Base-by-base conservation (phyloP, 2,797 vertebrate genomes). In the Tympanoctomys barrerae region DNA sequence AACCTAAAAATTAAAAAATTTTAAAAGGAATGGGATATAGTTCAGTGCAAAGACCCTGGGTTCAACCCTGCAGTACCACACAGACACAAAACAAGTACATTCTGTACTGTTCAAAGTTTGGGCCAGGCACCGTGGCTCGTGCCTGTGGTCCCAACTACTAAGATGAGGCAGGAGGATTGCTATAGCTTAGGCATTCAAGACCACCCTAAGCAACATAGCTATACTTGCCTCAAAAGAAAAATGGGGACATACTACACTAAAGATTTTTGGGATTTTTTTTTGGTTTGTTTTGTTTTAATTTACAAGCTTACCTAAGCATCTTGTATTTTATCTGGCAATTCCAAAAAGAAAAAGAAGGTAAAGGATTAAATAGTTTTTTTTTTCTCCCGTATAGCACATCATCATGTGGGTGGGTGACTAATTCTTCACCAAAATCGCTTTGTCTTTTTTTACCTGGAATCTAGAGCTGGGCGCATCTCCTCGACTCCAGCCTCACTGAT, bases 401-500 rank as follows among this genome's bases (percentile, higher is more conserved):
- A 31, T 75, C 24, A 11, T 21, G 1, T 78, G 26, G 0, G 19
- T 46, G 83, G 62, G 21, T 22, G 54, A 70, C 52, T 71, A 62
- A 36, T 59, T 33, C 68, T 92, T 89, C 79, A 73, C 39, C 14
- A 39, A 13, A 62, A 14, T 78, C 6, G 2, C 61, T 92, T 21
- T 68, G 61, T n/a, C 73, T 87, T 54, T 54, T 62, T 86, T 87
- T 70, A 24, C 16, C 86, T 79, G 62, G 36, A 86, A 33, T 88
- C 89, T 84, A 75, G 92, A 84, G 61, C 62, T 90, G 71, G 75
- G 46, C 2, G 2, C 52, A 79, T 68, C 88, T 78, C 85, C 94
- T 89, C 90, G 90, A 87, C 91, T 80, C 89, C 14, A 18, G 70
- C 87, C 80, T 93, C 57, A 7, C 52, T 21, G 89, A 79, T 59